Base-by-base conservation (phyloP, 2,888 invertebrate genomes). In the Philereme transversata region DNA sequence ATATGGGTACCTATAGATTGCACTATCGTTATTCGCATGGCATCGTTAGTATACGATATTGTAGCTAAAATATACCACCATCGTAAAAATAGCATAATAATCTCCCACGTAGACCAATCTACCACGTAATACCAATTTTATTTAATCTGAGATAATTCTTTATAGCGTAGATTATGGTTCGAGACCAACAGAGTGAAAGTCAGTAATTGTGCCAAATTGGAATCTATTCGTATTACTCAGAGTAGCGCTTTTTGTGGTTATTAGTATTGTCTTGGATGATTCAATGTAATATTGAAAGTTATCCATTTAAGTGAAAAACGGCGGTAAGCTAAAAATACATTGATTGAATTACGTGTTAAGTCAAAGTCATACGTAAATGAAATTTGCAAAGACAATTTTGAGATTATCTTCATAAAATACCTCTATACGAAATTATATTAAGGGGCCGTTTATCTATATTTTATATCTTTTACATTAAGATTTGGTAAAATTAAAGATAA, bases 61-160 rank as follows among this genome's bases (percentile, higher is more conserved):
- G 4, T 4, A 22, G 33, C 7, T 33, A 22, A 6, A 49, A 4
- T 9, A 36, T 10, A 6, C 35, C 35, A 36, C 5, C 36, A 49
- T 49, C 6, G n/a, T 38, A 10, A 36, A 11, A 36, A 10, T 49
- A 9, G n/a, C 35, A 36, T 10, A 40, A 40, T 5, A 36, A 10
- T 40, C 22, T 50, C 62, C 53, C 60, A 61, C 60, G 57, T 43
- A 0, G 46, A 11, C n/a, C 41, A 48, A 45, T 46, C 41, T 11
- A 38, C 50, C 49, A 53, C 62, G 62, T 62, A 62, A 62, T 54
- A 62, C 43, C 53, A 54, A 57, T 62, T 60, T 51, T 11, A 48
- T 57, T 50, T 54, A 53, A 49, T 58, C 47, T 43, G 34, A 5
- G 8, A 40, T 49, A 44, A 46, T 54, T 50, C 45, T 45, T 38